Percentiles rank a stretch among this genome's conserved stretches.
Conservation (phyloP, 2,888 invertebrate genomes). For the Meteorus colon region DNA sequence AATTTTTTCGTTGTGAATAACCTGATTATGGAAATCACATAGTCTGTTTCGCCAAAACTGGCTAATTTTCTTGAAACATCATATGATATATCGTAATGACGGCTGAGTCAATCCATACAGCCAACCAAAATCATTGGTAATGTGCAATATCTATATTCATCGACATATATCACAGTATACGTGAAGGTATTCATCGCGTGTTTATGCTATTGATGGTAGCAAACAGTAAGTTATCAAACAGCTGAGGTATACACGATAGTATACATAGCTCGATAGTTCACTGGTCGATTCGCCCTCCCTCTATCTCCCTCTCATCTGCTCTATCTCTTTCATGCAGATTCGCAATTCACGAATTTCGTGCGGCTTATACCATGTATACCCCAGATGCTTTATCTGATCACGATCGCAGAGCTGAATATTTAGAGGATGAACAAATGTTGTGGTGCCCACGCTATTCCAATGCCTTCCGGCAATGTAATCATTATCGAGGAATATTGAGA, state of each 20-base stretch:
- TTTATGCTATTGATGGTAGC: slow-evolving; percentile 11
- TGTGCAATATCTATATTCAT: not conserved
- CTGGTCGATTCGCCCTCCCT: not conserved
- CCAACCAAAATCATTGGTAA: not conserved
- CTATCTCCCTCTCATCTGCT: not conserved
- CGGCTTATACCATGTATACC: slow-evolving; percentile 1
- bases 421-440: slow-evolving; percentile 22
- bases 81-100: not conserved
- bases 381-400: slow-evolving; percentile 21
- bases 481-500: not conserved
- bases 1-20: no score
- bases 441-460: not conserved
- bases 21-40: not conserved
- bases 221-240: slow-evolving; percentile 20
- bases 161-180: not conserved
- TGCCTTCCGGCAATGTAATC: not conserved
- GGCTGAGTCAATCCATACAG: no score
- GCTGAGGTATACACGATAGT: slow-evolving; percentile 13
- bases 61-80: not conserved
- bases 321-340: slow-evolving; percentile 9
- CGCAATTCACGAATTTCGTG: slow-evolving; percentile 32
- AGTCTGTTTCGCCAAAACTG: no score
- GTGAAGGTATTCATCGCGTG: not conserved
- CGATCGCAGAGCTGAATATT: not conserved
- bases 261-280: slow-evolving; percentile 23